Evolutionary conservation across 2,888 invertebrate genomes (phyloP), one percentile per base, ranked within the genome.

Genomic region (Ochropleura plecta): DNA sequence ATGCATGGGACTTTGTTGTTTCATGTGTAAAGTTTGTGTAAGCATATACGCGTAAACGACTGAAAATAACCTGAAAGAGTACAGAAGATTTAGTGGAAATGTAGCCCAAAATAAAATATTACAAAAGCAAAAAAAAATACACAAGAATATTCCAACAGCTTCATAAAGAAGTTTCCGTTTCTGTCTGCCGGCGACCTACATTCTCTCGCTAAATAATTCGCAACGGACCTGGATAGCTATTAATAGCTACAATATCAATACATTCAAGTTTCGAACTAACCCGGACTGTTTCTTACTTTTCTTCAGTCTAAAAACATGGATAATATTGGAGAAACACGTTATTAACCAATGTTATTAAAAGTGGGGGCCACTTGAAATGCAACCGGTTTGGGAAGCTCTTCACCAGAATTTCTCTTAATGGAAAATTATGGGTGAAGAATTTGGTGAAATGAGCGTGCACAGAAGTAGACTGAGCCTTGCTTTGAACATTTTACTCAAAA

Each of bases 121-220:
- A 57, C 5, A 20, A 49, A 40, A 78, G 18, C 3, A 57, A 12
- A 77, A 69, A 40, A 14, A 46, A n/a, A 75, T 18, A 20, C 18
- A 60, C 40, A 40, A 0, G 3, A 60, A 59, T 40, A 68, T 48
- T 55, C 30, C 9, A 55, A 40, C 18, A 66, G 30, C 51, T 55
- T 57, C n/a, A 10, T 20, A 59, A 48, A 68, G 16, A 51, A 55
- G 49, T 30, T 42, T 65, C 57, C 6, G 18, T 64, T 62, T 30
- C 70, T 40, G 40, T 64, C 44, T 30, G 18, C 42, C 16, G 16
- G 42, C 68, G 64, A 78, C 80, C 71, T 57, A 78, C 30, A 55
- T 80, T 76, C 48, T 14, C 46, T 30, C 44, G 18, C 64, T 80
- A 78, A 80, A 77, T 78, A 78, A 82, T 80, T 78, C 68, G 46